phyloP scores from a whole-genome alignment of 2,888 invertebrate species.

The Habroteleia sp. region DNA sequence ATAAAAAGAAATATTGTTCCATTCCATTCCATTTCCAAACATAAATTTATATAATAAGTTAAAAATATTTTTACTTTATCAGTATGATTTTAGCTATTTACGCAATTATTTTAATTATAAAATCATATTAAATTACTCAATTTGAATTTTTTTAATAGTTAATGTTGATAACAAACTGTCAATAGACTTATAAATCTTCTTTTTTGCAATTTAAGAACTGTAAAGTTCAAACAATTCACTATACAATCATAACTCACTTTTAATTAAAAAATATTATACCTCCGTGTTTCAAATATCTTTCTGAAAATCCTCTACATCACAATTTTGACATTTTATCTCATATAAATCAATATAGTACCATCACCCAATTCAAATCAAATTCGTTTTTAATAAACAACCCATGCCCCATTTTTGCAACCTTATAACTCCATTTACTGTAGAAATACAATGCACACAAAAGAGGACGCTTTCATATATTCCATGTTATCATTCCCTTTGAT shows the following conservation, averaged over 20 bases:
- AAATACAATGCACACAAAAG: slow-evolving; percentile 40
- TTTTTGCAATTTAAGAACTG: too few relatives aligned
- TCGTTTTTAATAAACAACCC: slow-evolving; percentile 37
- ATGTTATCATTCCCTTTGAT: slow-evolving; percentile 48
- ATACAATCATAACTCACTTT: slow-evolving; percentile 25
- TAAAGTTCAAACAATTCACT: background rate
- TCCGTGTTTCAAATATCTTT: background rate
- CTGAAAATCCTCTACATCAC: slow-evolving; percentile 33
- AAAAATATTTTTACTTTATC: too few relatives aligned
- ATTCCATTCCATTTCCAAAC: too few relatives aligned
- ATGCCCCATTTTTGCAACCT: slow-evolving; percentile 39
- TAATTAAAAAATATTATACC: slow-evolving; percentile 24
- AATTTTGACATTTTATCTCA: slow-evolving; percentile 24
- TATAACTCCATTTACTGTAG: slow-evolving; percentile 45
- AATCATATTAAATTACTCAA: too few relatives aligned
- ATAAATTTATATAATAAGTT: too few relatives aligned
- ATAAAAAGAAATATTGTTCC: too few relatives aligned
- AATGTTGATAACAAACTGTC: too few relatives aligned
- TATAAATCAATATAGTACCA: slow-evolving; percentile 41
- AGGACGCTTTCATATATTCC: slow-evolving; percentile 20
- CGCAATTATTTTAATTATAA: too few relatives aligned
- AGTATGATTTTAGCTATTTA: too few relatives aligned
- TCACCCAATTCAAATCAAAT: slow-evolving; percentile 35
- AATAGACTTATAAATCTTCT: too few relatives aligned
- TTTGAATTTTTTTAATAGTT: too few relatives aligned